Conservation (phyloP, 1,140 invertebrate species). For the Spodoptera frugiperda region DNA sequence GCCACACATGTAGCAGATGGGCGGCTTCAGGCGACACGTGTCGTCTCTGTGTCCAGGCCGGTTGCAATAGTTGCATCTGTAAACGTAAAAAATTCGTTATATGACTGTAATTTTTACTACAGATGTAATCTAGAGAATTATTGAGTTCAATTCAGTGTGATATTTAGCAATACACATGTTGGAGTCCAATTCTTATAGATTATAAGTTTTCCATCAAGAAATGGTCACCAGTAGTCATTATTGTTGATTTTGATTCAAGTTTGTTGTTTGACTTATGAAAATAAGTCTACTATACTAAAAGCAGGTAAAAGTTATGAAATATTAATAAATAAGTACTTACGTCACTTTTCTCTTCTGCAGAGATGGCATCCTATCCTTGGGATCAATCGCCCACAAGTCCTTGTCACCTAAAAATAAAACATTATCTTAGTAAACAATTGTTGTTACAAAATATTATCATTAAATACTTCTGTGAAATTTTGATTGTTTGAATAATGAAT, state of each 20-base stretch:
- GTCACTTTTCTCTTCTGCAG: conserved; percentile 67
- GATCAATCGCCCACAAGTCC: conserved; percentile 79
- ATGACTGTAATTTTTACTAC: not conserved
- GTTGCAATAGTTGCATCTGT: conserved; percentile 87
- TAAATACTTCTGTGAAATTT: too few species aligned
- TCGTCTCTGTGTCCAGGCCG: conserved; percentile 87
- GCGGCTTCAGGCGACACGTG: conserved; percentile 79
- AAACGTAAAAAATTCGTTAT: conserved; percentile 42
- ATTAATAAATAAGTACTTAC: conserved; percentile 62
- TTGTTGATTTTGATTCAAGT: too few species aligned
- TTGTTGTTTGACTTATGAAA: too few species aligned
- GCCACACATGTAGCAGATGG: conserved; percentile 89
- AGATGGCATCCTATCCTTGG: conserved; percentile 75
- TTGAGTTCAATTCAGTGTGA: too few species aligned
- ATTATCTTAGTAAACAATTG: not conserved
- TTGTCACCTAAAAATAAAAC: conserved; percentile 72
- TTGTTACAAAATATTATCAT: too few species aligned
- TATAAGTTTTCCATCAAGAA: too few species aligned
- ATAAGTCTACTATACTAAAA: too few species aligned
- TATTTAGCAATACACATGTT: too few species aligned
- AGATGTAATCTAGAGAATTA: too few species aligned
- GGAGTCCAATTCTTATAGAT: too few species aligned
- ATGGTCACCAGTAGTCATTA: too few species aligned
- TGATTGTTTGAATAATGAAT: too few species aligned
- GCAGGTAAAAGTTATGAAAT: not conserved